Base-by-base conservation (phyloP, 2,113 vertebrate genomes). In the Archocentrus centrarchus region DNA sequence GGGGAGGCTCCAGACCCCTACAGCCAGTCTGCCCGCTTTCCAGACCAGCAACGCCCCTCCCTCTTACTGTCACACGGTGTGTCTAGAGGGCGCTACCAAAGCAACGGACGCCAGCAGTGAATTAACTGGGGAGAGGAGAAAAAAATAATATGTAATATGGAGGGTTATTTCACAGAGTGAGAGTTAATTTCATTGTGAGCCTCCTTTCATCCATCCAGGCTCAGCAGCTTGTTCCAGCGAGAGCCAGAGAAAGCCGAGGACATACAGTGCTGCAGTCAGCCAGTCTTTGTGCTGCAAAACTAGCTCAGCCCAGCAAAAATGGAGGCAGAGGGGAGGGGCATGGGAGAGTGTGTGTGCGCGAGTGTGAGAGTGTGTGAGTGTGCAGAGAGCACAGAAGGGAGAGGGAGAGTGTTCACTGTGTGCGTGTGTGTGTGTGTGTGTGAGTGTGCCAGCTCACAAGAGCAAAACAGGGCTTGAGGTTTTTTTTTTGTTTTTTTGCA, bases 221-320 rank as follows among this genome's bases (percentile, higher is more conserved):
- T 88, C 89, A 76, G 90, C 87, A 81, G 88, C 88, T 86, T 24
- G 86, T 76, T 85, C 82, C 55, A 81, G 88, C 63, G 77, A 89
- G 87, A 82, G 86, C 85, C 20, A 63, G 59, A 79, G 90, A 77
- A 6, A 89, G 92, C 47, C 8, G 88, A 90, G 88, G 87, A 93
- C 90, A 89, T 90, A 89, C 93, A 95, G 92, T 93, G 93, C 92
- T 94, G 94, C 94, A 95, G 95, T 83, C 82, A 84, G 59, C 70
- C 87, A 86, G 94, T 92, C 53, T 93, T 90, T 95, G 93, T 94
- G 95, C 93, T 89, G 93, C 92, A 90, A 94, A 94, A 94, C 91
- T 91, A 93, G 83, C 59, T 75, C 93, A 93, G 89, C 94, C 94
- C 82, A 93, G 94, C 94, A 95, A 93, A 95, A 95, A 94, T 89